phyloP scores from a whole-genome alignment of 2,113 vertebrate genomes.

The Cyanoramphus novaezelandiae region DNA sequence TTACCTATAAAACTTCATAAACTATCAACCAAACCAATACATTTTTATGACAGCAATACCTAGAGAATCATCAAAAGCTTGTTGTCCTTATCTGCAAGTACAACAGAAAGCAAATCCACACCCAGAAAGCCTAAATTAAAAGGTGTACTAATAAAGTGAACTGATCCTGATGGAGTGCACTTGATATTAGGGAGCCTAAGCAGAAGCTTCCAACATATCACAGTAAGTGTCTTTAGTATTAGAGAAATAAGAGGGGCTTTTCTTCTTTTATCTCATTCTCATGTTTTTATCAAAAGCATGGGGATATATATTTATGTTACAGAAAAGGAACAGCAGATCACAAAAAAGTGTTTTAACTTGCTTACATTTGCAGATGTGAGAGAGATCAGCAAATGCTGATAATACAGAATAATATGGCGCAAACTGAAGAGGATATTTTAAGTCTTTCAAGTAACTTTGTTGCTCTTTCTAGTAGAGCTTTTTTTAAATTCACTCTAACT shows the following conservation, averaged over 20 bases:
- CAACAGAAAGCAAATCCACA: not conserved
- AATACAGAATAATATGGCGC: not conserved
- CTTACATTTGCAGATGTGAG: not conserved
- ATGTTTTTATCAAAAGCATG: not conserved
- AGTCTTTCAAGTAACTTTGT: not conserved
- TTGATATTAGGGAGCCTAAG: not conserved
- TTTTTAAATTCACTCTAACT: not conserved
- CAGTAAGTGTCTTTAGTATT: not conserved
- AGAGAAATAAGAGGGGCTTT: not conserved
- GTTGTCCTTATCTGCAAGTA: not conserved
- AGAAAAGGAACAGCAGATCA: not conserved
- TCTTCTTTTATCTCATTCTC: not conserved
- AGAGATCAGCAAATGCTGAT: not conserved
- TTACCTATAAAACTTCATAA: not conserved
- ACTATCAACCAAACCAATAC: not conserved
- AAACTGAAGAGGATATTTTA: not conserved
- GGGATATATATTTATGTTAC: not conserved
- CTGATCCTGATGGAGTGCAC: not conserved
- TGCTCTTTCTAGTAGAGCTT: not conserved
- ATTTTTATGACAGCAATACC: not conserved
- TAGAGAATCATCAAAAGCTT: not conserved
- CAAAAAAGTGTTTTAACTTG: not conserved
- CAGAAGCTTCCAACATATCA: not conserved
- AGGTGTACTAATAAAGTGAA: not conserved
- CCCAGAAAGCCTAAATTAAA: not conserved